Evolutionary conservation across 2,113 vertebrate species (phyloP).

Genomic region (Syngnathus typhle): DNA sequence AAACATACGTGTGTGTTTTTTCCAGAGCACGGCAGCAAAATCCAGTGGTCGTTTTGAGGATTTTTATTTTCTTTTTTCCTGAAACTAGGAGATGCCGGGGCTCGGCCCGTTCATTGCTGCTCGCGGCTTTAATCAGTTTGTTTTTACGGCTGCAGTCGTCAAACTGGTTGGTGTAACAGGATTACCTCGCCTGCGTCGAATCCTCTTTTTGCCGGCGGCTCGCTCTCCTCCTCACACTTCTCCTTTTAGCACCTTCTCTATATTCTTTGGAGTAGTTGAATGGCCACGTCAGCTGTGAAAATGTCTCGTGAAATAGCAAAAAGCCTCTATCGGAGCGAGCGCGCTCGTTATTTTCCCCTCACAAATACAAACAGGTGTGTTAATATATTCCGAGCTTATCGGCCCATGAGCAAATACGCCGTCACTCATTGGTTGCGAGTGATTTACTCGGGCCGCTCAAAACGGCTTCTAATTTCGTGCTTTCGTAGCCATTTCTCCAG

Average conservation of each 20-base stretch:
- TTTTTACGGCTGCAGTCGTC: background rate
- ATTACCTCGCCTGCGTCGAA: background rate
- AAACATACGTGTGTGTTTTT: too few relatives aligned
- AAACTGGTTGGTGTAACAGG: conserved; percentile 4
- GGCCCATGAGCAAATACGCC: background rate
- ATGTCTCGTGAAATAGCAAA: background rate
- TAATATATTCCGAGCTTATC: background rate
- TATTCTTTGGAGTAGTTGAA: conserved; percentile 2
- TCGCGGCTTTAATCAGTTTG: background rate
- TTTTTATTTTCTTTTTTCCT: too few relatives aligned
- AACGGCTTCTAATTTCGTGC: conserved; percentile 9
- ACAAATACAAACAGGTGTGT: background rate
- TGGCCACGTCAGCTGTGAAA: conserved; percentile 13
- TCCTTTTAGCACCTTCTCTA: conserved; percentile 19
- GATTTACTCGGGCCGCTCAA: conserved; percentile 3
- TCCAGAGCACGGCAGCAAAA: too few relatives aligned
- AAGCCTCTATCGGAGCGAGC: background rate
- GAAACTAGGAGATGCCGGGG: background rate
- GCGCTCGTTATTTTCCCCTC: background rate
- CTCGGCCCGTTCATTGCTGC: background rate
- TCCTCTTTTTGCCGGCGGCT: background rate
- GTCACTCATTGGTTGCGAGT: conserved; percentile 3
- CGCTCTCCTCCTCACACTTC: background rate
- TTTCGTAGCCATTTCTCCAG: conserved; percentile 16
- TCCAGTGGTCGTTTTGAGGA: too few relatives aligned